phyloP scores from a whole-genome alignment of 2,888 invertebrate species.

The Calliopum simillimum region DNA sequence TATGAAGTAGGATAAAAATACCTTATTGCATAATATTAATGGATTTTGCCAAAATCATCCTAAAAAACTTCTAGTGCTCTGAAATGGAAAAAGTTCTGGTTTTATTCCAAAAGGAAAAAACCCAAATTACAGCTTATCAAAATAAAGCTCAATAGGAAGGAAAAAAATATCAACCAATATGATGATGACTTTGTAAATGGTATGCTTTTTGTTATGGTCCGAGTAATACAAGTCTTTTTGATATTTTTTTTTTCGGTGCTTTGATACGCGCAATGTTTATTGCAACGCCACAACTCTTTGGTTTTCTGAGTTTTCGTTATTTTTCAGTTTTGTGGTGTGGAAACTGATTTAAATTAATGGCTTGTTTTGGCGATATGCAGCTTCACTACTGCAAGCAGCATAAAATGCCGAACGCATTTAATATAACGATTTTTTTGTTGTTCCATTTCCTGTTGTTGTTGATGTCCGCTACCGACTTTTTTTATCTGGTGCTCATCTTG shows the following conservation, averaged over 20 bases:
- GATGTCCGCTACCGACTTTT: not conserved
- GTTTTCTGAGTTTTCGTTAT: constrained; percentile 27
- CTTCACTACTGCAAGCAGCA: constrained; percentile 16
- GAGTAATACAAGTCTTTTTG: not conserved
- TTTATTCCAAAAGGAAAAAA: too few relatives aligned
- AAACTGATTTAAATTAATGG: constrained; percentile 37
- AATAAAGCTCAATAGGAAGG: too few relatives aligned
- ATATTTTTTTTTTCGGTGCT: constrained; percentile 4
- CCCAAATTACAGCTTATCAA: too few relatives aligned
- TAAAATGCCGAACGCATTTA: constrained; percentile 29
- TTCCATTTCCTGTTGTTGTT: not conserved
- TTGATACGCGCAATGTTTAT: constrained; percentile 23
- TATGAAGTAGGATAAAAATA: too few relatives aligned
- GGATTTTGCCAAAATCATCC: too few relatives aligned
- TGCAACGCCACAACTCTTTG: constrained; percentile 31
- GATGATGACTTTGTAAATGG: too few relatives aligned
- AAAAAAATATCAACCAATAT: too few relatives aligned
- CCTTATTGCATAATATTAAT: too few relatives aligned
- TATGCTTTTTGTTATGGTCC: too few relatives aligned
- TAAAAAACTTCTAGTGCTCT: too few relatives aligned
- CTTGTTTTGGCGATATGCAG: constrained; percentile 32
- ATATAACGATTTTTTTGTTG: not conserved
- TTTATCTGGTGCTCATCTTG: not conserved
- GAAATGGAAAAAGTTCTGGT: too few relatives aligned
- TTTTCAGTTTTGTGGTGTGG: constrained; percentile 33